Percentiles rank a stretch among this genome's conserved stretches.
Evolutionary conservation across 2,797 vertebrate species (phyloP).

Genomic region (Scyliorhinus canicula): DNA sequence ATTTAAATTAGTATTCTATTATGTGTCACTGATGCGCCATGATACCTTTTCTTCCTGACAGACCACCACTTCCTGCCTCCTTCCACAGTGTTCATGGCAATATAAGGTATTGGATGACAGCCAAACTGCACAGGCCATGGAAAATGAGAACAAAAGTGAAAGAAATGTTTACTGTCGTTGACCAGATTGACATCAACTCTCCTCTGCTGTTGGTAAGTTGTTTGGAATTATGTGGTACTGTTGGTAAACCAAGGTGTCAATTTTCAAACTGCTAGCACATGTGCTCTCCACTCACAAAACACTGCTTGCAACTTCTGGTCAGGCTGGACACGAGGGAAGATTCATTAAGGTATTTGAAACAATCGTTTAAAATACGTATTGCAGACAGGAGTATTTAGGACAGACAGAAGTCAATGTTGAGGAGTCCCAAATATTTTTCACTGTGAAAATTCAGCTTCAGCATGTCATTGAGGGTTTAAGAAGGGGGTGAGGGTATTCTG

Average conservation of each 20-base stretch:
- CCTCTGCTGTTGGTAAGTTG: background rate
- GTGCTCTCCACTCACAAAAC: background rate
- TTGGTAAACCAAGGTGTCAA: background rate
- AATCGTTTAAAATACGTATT: no score
- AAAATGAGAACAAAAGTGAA: conserved; percentile 5
- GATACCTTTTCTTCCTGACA: background rate
- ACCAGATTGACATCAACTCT: background rate
- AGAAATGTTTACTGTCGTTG: background rate
- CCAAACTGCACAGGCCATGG: conserved; percentile 30
- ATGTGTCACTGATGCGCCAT: background rate
- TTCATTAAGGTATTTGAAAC: no score
- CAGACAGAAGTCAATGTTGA: no score
- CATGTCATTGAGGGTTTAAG: no score
- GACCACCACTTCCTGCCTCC: conserved; percentile 23
- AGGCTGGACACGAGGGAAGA: no score
- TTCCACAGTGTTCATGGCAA: background rate
- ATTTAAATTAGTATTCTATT: background rate
- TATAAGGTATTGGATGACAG: conserved; percentile 28
- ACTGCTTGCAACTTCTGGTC: background rate
- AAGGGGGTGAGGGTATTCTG: no score
- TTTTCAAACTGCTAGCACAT: background rate
- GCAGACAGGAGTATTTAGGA: no score
- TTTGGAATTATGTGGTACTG: background rate
- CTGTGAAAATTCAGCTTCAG: no score
- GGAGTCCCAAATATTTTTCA: no score